These are phyloP conservation scores for Zenarchopterus dispar DNA, from an alignment of 2,797 vertebrate species.

Conservation along the genomic window DNA sequence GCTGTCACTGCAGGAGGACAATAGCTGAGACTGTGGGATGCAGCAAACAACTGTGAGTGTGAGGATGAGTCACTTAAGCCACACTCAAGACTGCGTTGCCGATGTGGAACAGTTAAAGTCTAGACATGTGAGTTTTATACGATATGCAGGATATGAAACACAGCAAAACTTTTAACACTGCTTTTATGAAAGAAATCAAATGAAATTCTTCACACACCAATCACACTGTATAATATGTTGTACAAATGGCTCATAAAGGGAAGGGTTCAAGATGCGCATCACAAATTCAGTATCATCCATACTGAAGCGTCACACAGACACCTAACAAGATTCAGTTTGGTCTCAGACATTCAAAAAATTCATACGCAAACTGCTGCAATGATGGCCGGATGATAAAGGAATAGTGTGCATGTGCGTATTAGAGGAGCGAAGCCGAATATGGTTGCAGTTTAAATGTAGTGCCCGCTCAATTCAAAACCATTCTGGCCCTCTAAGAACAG, in stretches of 20 bases:
- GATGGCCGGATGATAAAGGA: neutral
- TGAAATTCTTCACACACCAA: conserved; percentile 20
- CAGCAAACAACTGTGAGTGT: conserved; percentile 43
- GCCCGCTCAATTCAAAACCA: conserved; percentile 69
- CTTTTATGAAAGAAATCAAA: conserved; percentile 31
- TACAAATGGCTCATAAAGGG: conserved; percentile 17
- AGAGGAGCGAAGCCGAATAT: neutral
- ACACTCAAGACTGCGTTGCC: conserved; percentile 32
- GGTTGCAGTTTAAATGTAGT: conserved; percentile 62
- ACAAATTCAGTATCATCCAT: conserved; percentile 26
- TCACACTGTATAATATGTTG: conserved; percentile 16
- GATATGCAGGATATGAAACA: conserved; percentile 32
- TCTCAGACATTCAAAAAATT: conserved; percentile 33
- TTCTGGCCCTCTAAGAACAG: conserved; percentile 79
- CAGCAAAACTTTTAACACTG: conserved; percentile 13
- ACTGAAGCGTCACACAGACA: conserved; percentile 14
- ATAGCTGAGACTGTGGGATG: conserved; percentile 15
- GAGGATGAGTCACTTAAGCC: conserved; percentile 56
- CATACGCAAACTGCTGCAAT: conserved; percentile 30
- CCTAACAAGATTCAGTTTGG: conserved; percentile 25
- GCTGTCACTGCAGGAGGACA: conserved; percentile 36
- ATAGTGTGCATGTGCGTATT: conserved; percentile 1
- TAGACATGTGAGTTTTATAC: conserved; percentile 32
- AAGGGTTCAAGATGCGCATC: conserved; percentile 12
- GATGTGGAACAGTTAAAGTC: conserved; percentile 42